phyloP scores from a whole-genome alignment of 2,888 invertebrate genomes.

The Plutella xylostella region DNA sequence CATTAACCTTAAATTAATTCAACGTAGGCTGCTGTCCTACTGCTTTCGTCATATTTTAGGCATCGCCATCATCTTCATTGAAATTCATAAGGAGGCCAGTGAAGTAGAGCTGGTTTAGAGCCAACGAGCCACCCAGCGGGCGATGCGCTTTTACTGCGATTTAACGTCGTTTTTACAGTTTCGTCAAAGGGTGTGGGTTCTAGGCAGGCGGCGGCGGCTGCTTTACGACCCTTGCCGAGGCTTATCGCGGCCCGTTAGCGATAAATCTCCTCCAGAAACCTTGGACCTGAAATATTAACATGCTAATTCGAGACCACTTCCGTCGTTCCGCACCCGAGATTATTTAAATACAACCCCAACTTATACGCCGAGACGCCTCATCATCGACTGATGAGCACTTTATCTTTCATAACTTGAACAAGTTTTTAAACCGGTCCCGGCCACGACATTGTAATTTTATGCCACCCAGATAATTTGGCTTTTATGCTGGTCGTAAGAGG shows the following conservation, averaged over 20 bases:
- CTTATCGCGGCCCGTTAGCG: conserved; percentile 59
- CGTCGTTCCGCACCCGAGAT: conserved; percentile 59
- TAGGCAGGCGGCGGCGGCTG: conserved; percentile 29
- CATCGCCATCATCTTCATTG: conserved; percentile 64
- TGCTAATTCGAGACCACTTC: conserved; percentile 61
- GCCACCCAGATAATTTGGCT: conserved; percentile 46
- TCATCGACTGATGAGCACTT: conserved; percentile 46
- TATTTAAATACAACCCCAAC: conserved; percentile 52
- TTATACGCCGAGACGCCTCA: conserved; percentile 2
- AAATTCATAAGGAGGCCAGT: conserved; percentile 64
- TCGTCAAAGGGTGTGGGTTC: conserved; percentile 57
- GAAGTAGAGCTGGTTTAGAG: conserved; percentile 48
- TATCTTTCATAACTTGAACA: conserved; percentile 57
- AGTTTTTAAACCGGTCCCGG: conserved; percentile 48
- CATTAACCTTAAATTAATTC: too few relatives aligned
- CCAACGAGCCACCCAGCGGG: conserved; percentile 33
- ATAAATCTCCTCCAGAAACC: conserved; percentile 63
- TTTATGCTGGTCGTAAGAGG: conserved; percentile 30
- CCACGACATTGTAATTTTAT: conserved; percentile 54
- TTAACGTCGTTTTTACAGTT: conserved; percentile 69
- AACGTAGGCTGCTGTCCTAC: too few relatives aligned
- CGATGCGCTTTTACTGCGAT: conserved; percentile 68
- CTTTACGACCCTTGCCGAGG: conserved; percentile 58
- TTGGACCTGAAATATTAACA: conserved; percentile 69
- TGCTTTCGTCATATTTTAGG: too few relatives aligned